These are phyloP conservation scores for Tonatia bakeri DNA, from an alignment of 2,113 vertebrate genomes.

Conservation along the genomic window DNA sequence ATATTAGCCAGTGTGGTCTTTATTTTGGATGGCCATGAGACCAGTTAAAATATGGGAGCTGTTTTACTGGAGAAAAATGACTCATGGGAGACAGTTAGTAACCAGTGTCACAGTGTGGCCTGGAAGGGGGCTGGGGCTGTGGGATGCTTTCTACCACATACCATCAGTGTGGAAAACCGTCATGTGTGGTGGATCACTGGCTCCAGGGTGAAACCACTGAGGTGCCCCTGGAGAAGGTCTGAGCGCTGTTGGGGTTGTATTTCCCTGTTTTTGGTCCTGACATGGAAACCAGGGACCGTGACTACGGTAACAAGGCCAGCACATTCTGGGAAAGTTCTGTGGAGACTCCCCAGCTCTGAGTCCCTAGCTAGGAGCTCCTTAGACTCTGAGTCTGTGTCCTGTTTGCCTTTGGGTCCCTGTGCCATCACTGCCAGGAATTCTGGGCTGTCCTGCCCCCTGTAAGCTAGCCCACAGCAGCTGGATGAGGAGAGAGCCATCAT, in stretches of 20 bases:
- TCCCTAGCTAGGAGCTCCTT: not conserved
- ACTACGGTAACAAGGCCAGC: rapidly evolving
- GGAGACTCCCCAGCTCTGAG: too few relatives aligned
- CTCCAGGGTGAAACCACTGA: not conserved
- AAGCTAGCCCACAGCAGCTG: too few relatives aligned
- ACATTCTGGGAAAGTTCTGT: not conserved
- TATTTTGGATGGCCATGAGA: not conserved
- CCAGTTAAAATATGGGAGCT: not conserved
- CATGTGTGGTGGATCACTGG: not conserved
- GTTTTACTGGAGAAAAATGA: not conserved
- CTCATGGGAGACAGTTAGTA: not conserved
- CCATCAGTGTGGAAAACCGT: not conserved
- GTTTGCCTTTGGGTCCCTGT: rapidly evolving
- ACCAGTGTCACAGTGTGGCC: not conserved
- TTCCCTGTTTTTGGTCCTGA: not conserved
- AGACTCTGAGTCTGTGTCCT: not conserved
- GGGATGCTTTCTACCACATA: not conserved
- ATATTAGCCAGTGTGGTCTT: not conserved
- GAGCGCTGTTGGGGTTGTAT: too few relatives aligned
- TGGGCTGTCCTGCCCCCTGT: rapidly evolving
- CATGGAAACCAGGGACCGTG: not conserved
- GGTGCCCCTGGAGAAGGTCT: not conserved
- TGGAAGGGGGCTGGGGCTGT: not conserved
- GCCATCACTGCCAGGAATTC: rapidly evolving
- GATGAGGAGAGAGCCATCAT: not conserved